Base-by-base conservation (phyloP, 2,797 vertebrate genomes). In the Notoglanidium macrostoma region DNA sequence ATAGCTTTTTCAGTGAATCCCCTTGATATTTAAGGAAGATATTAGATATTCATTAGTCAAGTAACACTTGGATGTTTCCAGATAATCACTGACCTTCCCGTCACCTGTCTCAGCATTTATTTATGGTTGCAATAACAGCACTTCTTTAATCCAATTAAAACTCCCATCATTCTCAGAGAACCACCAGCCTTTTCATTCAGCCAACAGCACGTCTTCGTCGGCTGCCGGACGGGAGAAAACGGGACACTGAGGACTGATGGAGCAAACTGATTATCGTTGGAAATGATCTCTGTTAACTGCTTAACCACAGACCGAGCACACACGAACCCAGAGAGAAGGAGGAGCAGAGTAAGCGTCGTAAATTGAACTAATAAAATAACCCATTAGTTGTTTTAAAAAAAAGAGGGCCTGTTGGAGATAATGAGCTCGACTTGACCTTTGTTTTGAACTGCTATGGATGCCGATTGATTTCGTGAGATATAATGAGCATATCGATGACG, bases 381-480 rank as follows among this genome's bases (percentile, higher is more conserved):
- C 10, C 23, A 14, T n/a, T 49, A n/a, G 72, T n/a, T 49, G 11
- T n/a, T 14, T n/a, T 44, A 9, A 17, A 19, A 23, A 23, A 35
- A 68, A 35, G 17, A 12, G 21, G 10, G 21, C 23, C 14, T 32
- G 15, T 5, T 14, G 21, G 21, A 61, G 10, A 21, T 57, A 59
- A 23, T 61, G 55, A 61, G 11, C 44, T 61, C 26, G 32, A 11
- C 35, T 80, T n/a, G 78, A 44, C 55, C 10, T 80, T 26, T 44
- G 57, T 49, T 49, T 19, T 6, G 40, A 68, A 68, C 74, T 68
- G 23, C 32, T 70, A 11, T 63, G 51, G 59, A 55, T 86, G 86
- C 70, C 82, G 90, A 88, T 85, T 74, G 87, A 88, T 89, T 91
- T 78, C 73, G 63, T 77, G 76, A 73, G 63, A 81, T 61, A 46